These are phyloP conservation scores for Pyrrhosoma nymphula DNA, from an alignment of 2,888 invertebrate species.

Conservation along the genomic window DNA sequence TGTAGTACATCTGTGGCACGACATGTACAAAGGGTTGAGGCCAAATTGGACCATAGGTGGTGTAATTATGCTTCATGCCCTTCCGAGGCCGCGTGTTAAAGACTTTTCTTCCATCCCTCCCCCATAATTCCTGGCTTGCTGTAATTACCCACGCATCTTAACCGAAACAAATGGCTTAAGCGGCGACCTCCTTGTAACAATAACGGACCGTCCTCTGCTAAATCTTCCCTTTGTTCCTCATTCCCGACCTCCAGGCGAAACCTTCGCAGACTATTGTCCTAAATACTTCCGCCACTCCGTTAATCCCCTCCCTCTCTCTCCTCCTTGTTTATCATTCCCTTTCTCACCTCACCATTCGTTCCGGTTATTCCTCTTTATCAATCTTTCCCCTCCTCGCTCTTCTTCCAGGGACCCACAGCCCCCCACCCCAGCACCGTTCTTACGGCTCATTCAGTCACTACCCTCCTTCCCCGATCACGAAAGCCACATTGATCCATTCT, in stretches of 20 bases:
- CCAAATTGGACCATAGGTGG: too few relatives aligned
- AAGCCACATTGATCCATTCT: conserved; percentile 40
- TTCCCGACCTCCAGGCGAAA: background rate
- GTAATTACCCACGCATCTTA: background rate
- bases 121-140: background rate
- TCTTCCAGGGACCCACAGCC: background rate
- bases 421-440: background rate
- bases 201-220: background rate
- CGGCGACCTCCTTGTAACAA: background rate
- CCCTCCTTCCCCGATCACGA: conserved; percentile 35
- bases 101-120: background rate
- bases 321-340: background rate
- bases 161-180: background rate
- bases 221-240: background rate
- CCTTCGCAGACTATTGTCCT: background rate
- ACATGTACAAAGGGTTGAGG: too few relatives aligned
- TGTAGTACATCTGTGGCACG: too few relatives aligned
- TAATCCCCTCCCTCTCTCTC: background rate
- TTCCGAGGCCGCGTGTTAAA: background rate
- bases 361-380: background rate
- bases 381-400: background rate
- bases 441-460: conserved; percentile 29
- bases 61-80: too few relatives aligned
- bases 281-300: background rate
- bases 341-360: background rate